These are phyloP conservation scores for Drosophila picticornis DNA, from an alignment of 2,888 invertebrate genomes.

Conservation along the genomic window DNA sequence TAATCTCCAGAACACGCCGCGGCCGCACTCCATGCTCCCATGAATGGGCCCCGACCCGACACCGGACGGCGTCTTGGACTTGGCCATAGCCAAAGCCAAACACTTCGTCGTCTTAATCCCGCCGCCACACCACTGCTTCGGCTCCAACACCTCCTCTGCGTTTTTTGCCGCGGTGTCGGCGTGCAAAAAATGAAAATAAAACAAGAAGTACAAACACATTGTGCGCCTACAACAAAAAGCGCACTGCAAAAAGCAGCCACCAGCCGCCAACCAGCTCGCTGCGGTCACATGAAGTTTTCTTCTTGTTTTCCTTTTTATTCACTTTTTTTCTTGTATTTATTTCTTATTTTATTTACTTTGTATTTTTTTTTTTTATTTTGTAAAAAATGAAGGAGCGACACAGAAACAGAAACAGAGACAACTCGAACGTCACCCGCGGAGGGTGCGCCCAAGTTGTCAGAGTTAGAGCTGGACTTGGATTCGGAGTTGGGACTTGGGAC, in stretches of 20 bases:
- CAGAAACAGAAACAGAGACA: slow-evolving; percentile 38
- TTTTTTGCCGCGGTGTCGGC: slow-evolving; percentile 33
- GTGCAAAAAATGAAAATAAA: slow-evolving; percentile 53
- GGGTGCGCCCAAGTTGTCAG: slow-evolving; percentile 45
- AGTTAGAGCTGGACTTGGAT: slow-evolving; percentile 21
- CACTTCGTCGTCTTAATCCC: slow-evolving; percentile 76
- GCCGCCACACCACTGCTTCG: slow-evolving; percentile 23
- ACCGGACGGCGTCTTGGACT: slow-evolving; percentile 11
- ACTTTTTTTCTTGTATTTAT: slow-evolving; percentile 24
- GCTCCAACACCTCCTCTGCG: slow-evolving; percentile 22
- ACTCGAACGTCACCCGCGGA: slow-evolving; percentile 50
- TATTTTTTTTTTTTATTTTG: slow-evolving; percentile 15
- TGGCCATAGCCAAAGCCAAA: slow-evolving; percentile 47
- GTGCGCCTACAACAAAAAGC: slow-evolving; percentile 59
- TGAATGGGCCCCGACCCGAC: slow-evolving; percentile 48
- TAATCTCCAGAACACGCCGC: slow-evolving; percentile 86
- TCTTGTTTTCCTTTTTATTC: slow-evolving; percentile 26
- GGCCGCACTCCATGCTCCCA: slow-evolving; percentile 56
- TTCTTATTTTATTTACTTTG: too few relatives aligned
- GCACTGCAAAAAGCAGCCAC: slow-evolving; percentile 13
- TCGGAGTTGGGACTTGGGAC: slow-evolving; percentile 14
- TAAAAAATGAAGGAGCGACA: slow-evolving; percentile 67
- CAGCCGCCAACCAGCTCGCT: slow-evolving; percentile 42
- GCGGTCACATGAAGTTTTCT: slow-evolving; percentile 76
- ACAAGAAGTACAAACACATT: slow-evolving; percentile 27